These are phyloP conservation scores for Scolanthus callimorphus DNA, from an alignment of 92 coral and sea anemone species.

Conservation along the genomic window DNA sequence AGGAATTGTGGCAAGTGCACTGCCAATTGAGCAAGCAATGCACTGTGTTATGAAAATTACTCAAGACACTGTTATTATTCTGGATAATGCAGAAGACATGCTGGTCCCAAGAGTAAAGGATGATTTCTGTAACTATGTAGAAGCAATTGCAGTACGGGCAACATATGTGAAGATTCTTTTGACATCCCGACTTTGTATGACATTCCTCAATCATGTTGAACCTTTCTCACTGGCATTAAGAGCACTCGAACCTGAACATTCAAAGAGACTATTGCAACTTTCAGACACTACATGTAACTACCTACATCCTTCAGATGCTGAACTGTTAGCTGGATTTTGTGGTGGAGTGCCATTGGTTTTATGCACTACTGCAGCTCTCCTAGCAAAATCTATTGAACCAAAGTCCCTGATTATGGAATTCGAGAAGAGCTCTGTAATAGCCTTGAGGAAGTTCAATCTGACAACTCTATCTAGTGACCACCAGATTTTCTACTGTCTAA, in stretches of 20 bases:
- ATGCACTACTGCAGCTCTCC: constrained; percentile 86
- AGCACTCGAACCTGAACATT: constrained; percentile 59
- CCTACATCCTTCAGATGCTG: constrained; percentile 54
- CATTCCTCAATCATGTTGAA: constrained; percentile 66
- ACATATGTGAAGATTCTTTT: constrained; percentile 59
- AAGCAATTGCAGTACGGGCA: constrained; percentile 73
- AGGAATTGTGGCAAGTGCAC: constrained; percentile 70
- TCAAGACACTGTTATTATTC: constrained; percentile 65
- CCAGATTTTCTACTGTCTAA: constrained; percentile 84
- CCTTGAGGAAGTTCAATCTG: constrained; percentile 66
- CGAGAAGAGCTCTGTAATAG: constrained; percentile 78
- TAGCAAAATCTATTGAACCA: constrained; percentile 76
- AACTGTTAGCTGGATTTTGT: constrained; percentile 69
- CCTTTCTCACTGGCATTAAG: constrained; percentile 49
- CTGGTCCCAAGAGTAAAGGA: constrained; percentile 45
- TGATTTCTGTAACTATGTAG: constrained; percentile 73
- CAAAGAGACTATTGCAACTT: constrained; percentile 52
- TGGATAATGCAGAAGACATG: constrained; percentile 97
- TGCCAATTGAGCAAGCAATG: constrained; percentile 75
- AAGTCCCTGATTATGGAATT: constrained; percentile 74
- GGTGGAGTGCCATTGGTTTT: constrained; percentile 92
- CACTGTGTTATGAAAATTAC: constrained; percentile 53
- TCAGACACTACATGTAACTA: constrained; percentile 46
- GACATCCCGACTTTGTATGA: constrained; percentile 72
- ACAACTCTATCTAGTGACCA: constrained; percentile 76